Conservation (phyloP, 2,797 vertebrate species). For the Streptopelia turtur region DNA sequence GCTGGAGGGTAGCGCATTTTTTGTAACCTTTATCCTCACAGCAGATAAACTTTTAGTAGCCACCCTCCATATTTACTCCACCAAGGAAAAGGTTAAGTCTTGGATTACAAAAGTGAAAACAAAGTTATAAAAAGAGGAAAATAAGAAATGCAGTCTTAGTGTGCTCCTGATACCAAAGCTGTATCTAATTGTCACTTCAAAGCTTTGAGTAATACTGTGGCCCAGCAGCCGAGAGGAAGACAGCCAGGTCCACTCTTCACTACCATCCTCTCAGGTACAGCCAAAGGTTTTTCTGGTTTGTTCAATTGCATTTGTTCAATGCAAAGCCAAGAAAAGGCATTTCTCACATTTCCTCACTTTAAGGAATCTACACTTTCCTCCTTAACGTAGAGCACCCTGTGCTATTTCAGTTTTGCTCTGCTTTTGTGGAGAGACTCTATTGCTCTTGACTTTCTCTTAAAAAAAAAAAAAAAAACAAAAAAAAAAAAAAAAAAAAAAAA, state of each 20-base stretch:
- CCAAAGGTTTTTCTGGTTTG: background rate
- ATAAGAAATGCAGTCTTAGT: background rate
- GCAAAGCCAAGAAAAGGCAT: background rate
- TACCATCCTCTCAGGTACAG: background rate
- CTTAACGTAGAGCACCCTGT: background rate
- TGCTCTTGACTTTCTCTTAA: background rate
- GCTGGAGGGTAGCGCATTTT: background rate
- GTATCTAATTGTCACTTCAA: background rate
- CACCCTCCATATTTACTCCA: background rate
- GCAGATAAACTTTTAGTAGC: background rate
- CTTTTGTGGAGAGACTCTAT: background rate
- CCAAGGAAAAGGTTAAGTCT: background rate
- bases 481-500: background rate
- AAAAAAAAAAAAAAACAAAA: background rate
- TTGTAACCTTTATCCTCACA: background rate
- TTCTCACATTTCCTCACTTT: background rate
- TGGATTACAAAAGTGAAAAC: background rate
- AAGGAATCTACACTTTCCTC: background rate
- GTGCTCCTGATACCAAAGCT: background rate
- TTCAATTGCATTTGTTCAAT: background rate
- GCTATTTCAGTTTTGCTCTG: background rate
- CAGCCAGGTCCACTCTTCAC: background rate
- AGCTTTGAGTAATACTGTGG: background rate
- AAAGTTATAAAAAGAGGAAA: background rate
- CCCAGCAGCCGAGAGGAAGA: background rate